Evolutionary conservation across 2,797 vertebrate species (phyloP).

Genomic region (Leptoclinus maculatus): DNA sequence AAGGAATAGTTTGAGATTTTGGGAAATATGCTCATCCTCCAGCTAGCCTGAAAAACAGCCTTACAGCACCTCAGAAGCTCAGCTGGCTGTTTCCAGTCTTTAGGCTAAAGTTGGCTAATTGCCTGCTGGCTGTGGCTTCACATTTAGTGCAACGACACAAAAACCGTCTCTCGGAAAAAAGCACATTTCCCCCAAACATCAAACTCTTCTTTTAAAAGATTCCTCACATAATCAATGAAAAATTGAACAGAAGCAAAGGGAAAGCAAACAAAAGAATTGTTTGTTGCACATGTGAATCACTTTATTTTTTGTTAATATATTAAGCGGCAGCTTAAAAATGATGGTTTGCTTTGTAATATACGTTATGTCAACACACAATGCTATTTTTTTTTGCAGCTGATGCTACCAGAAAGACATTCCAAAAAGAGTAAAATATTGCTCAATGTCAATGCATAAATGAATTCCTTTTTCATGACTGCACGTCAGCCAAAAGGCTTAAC

Average conservation of each 20-base stretch:
- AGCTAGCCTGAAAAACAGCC: neutral
- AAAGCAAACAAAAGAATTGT: slow-evolving; percentile 39
- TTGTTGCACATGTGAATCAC: slow-evolving; percentile 63
- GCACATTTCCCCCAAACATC: neutral
- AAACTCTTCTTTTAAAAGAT: neutral
- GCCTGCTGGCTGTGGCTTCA: neutral
- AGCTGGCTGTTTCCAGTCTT: neutral
- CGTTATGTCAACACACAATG: slow-evolving; percentile 43
- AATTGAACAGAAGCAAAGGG: slow-evolving; percentile 1
- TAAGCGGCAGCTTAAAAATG: slow-evolving; percentile 46
- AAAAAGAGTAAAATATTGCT: slow-evolving; percentile 37
- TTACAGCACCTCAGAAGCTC: neutral
- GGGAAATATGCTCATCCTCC: neutral
- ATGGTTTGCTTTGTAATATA: slow-evolving; percentile 41
- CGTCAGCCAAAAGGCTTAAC: slow-evolving; percentile 28
- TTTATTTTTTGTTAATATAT: slow-evolving; percentile 70
- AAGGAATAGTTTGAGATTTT: neutral
- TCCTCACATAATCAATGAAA: neutral
- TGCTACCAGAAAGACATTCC: slow-evolving; percentile 36
- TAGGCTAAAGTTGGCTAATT: neutral
- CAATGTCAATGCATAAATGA: slow-evolving; percentile 34
- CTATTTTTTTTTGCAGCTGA: slow-evolving; percentile 24
- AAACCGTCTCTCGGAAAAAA: neutral
- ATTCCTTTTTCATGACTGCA: slow-evolving; percentile 31
- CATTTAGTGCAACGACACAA: neutral